Evolutionary conservation across 2,888 invertebrate genomes (phyloP).

Genomic region (Ectemnius cavifrons): DNA sequence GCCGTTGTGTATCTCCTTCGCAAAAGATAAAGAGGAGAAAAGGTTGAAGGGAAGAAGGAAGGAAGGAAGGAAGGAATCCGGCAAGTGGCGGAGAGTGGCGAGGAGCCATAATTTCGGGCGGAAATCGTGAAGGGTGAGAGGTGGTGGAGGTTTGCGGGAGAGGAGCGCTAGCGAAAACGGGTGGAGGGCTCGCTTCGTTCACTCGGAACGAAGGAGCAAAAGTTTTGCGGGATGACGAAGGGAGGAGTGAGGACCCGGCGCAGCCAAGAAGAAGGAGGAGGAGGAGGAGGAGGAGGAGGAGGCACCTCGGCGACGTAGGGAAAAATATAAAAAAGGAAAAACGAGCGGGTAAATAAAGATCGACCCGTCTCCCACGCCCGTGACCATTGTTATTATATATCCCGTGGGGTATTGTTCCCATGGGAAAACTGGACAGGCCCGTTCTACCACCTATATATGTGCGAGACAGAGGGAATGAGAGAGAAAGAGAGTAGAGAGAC

Average conservation of each 20-base stretch:
- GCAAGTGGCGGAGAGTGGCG: conserved; percentile 32
- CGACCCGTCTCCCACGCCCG: conserved; percentile 69
- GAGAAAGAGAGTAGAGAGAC: neutral
- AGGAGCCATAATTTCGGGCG: conserved; percentile 52
- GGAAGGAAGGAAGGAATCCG: conserved; percentile 45
- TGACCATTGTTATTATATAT: conserved; percentile 71
- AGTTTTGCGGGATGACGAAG: conserved; percentile 8
- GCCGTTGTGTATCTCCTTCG: neutral
- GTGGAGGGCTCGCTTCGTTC: too few species aligned
- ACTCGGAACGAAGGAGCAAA: conserved; percentile 14
- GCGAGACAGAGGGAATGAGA: conserved; percentile 30
- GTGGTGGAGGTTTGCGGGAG: neutral
- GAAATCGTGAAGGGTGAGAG: conserved; percentile 49
- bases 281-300: conserved; percentile 26
- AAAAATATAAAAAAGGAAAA: conserved; percentile 51
- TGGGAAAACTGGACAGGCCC: conserved; percentile 73
- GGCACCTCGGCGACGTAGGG: conserved; percentile 25
- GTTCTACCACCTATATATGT: conserved; percentile 68
- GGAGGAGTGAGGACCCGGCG: conserved; percentile 29
- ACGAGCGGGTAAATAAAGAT: conserved; percentile 70
- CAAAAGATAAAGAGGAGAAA: conserved; percentile 17
- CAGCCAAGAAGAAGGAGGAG: conserved; percentile 18
- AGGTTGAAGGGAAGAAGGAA: conserved; percentile 22
- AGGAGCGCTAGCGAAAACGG: too few species aligned
- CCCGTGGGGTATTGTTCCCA: conserved; percentile 72